phyloP scores from a whole-genome alignment of 2,888 invertebrate species.

The Hirudinaria manillensis region DNA sequence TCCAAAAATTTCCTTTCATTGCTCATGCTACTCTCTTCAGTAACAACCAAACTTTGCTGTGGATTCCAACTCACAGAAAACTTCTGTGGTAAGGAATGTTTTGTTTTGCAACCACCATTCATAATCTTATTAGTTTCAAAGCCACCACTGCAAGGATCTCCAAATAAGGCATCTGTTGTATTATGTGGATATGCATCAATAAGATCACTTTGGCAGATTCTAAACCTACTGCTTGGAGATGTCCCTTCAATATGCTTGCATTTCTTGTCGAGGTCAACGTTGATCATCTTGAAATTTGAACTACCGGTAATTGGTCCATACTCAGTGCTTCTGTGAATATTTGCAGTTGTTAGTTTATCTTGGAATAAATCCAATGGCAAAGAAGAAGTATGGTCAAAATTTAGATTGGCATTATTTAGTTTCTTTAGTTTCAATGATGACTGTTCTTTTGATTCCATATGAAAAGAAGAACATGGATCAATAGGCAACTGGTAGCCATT shows the following conservation, averaged over 20 bases:
- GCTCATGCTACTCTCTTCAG: neutral
- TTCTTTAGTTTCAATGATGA: neutral
- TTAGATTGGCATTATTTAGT: neutral
- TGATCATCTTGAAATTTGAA: neutral
- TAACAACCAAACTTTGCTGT: neutral
- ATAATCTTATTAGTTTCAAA: neutral
- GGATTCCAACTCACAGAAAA: neutral
- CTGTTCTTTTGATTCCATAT: neutral
- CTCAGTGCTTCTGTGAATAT: neutral
- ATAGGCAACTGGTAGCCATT: neutral
- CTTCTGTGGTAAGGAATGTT: neutral
- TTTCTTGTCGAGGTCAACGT: conserved; percentile 7
- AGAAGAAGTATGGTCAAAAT: neutral
- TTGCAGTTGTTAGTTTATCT: neutral
- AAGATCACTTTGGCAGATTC: conserved; percentile 3
- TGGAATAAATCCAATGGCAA: neutral
- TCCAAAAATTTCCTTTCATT: conserved; percentile 13
- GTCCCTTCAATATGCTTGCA: neutral
- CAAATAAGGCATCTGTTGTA: too few relatives aligned
- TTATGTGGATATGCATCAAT: neutral
- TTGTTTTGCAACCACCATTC: neutral
- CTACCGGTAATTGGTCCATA: neutral
- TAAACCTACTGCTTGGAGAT: neutral
- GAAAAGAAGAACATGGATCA: neutral
- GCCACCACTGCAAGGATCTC: neutral